Conservation (phyloP, 1,140 invertebrate species). For the Aphidius ervi region DNA sequence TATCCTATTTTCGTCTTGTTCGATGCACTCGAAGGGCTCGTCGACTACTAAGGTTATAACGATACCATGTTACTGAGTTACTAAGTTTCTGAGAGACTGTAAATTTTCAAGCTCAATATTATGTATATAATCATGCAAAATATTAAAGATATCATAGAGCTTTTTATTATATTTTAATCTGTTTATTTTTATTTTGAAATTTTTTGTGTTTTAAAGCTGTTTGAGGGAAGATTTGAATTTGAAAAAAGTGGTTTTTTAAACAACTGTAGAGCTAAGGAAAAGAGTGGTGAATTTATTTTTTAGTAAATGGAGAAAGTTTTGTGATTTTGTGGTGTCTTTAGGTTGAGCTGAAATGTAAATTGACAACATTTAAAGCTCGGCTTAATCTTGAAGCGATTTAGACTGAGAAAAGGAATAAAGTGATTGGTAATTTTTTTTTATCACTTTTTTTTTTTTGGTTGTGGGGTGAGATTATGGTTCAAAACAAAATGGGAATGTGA, state of each 20-base stretch:
- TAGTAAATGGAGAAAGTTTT: slow-evolving; percentile 40
- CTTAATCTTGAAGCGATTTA: slow-evolving; percentile 4
- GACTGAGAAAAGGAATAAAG: slow-evolving; percentile 11
- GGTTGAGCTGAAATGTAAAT: slow-evolving; percentile 42
- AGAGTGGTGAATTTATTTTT: no score
- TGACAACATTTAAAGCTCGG: slow-evolving; percentile 42
- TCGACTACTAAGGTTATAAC: slow-evolving; percentile 9
- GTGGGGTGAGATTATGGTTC: not conserved
- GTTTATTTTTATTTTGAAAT: no score
- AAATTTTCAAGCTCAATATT: not conserved
- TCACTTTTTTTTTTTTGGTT: not conserved
- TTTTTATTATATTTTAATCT: not conserved
- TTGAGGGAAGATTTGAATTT: no score
- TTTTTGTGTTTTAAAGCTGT: no score
- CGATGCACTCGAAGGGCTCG: slow-evolving; percentile 8
- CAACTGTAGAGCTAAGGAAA: no score
- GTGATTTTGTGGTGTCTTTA: slow-evolving; percentile 36
- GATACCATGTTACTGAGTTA: slow-evolving; percentile 26
- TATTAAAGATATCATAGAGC: not conserved
- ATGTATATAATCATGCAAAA: not conserved
- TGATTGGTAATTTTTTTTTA: not conserved
- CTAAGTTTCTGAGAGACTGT: slow-evolving; percentile 17
- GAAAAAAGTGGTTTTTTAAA: no score
- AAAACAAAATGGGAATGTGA: slow-evolving; percentile 24
- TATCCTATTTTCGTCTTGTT: slow-evolving; percentile 1